Base-by-base conservation (phyloP, 2,113 vertebrate species). In the Caranx melampygus region DNA sequence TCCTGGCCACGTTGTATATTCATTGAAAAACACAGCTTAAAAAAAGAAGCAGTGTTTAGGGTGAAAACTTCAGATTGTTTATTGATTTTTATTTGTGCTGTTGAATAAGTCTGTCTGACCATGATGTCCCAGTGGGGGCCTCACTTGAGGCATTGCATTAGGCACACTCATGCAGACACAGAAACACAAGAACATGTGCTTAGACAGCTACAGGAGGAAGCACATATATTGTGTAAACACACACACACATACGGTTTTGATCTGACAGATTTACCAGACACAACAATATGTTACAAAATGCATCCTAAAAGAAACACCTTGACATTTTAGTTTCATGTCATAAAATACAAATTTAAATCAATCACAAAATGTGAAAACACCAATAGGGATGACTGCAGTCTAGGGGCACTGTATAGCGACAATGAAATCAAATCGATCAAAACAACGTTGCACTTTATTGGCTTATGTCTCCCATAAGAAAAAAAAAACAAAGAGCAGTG, bases 81-180 rank as follows among this genome's bases (percentile, higher is more conserved):
- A 99, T 99, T 99, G 97, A 99, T 99, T 99, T 99, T 99, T 97
- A 98, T 99, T 97, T 99, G 97, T 98, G 95, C 83, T 96, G 96
- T 97, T 97, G 96, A 97, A 96, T 96, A 96, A 96, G 96, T 97
- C 96, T 95, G 95, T 95, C 95, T 96, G 95, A 90, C 94, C 94
- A 89, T 90, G 89, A 72, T 85, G 94, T 95, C 97, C 95, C 95
- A 85, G 93, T 70, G 78, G 92, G 66, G 75, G 92, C 78, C 82
- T 79, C 54, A 64, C 76, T 75, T 78, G 60, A 78, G 79, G 82
- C 83, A 63, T 78, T 55, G 62, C 83, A 84, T 89, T 88, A 87
- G 76, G 16, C 91, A 86, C 88, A 86, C 82, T 73, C 81, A 78
- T 78, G 73, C 82, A 86, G 76, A 84, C 75, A 67, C 73, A 79